Conservation (phyloP, 2,888 invertebrate species). For the Synanthedon formicaeformis region DNA sequence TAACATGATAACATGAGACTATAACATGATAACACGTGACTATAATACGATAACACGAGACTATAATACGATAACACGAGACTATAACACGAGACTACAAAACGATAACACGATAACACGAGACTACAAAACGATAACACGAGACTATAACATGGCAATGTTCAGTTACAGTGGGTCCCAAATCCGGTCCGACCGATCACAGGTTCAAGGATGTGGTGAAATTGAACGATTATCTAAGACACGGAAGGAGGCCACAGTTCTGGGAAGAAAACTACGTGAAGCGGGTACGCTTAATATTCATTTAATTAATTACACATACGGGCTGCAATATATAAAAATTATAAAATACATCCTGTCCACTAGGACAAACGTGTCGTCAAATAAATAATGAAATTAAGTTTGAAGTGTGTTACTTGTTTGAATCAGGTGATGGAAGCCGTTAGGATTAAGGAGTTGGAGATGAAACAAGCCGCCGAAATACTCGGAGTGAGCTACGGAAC, state of each 20-base stretch:
- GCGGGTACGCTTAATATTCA: slow-evolving; percentile 47
- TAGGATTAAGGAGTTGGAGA: slow-evolving; percentile 89
- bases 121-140: no score
- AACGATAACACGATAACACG: no score
- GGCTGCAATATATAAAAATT: no score
- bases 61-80: no score
- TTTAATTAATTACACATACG: no score
- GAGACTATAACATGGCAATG: background rate
- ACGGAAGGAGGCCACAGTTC: slow-evolving; percentile 88
- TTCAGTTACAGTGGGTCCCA: slow-evolving; percentile 22
- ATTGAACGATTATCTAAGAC: slow-evolving; percentile 87
- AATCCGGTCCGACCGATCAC: slow-evolving; percentile 38
- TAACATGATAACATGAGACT: no score
- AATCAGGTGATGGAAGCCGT: slow-evolving; percentile 86
- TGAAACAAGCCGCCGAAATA: slow-evolving; percentile 92
- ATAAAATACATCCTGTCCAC: no score
- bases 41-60: no score
- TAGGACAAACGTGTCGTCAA: no score
- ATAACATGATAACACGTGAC: no score
- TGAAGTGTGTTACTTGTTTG: no score
- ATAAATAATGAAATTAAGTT: no score
- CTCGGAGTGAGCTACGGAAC: slow-evolving; percentile 92
- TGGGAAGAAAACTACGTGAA: slow-evolving; percentile 94
- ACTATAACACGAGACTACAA: background rate
- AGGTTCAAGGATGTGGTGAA: slow-evolving; percentile 80